Percentiles rank a stretch among this genome's conserved stretches.
phyloP scores from a whole-genome alignment of 2,797 vertebrate genomes.

The Mus caroli region DNA sequence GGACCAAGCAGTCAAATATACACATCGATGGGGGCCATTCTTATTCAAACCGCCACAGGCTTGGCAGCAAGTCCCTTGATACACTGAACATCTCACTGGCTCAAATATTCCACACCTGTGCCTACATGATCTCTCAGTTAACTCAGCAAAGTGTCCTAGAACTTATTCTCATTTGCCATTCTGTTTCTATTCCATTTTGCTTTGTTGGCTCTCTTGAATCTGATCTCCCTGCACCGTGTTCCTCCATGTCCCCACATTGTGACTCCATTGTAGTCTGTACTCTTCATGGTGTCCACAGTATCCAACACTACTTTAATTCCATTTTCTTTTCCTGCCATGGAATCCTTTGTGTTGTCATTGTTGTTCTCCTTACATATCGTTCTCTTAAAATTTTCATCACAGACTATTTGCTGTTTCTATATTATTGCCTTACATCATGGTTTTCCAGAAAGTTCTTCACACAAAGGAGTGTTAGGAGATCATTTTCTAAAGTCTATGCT shows the following conservation, averaged over 20 bases:
- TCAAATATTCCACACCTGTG: not conserved
- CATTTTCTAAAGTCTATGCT: not conserved
- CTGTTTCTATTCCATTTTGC: not conserved
- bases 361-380: not conserved
- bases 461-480: not conserved
- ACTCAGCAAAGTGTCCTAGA: not conserved
- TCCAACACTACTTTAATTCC: not conserved
- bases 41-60: not conserved
- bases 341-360: not conserved
- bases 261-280: not conserved
- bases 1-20: not conserved
- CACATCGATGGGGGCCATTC: no score
- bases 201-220: not conserved
- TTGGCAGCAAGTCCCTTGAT: not conserved
- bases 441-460: slow-evolving; percentile 36
- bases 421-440: not conserved
- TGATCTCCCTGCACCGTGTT: not conserved
- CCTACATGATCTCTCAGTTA: not conserved
- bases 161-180: slow-evolving; percentile 3
- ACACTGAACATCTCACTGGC: no score
- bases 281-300: not conserved
- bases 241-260: not conserved
- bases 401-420: slow-evolving; percentile 10
- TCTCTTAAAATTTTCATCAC: not conserved
- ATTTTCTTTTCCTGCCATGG: not conserved